Percentiles rank a stretch among this genome's conserved stretches.
These are phyloP conservation scores for Merodon equestris DNA, from an alignment of 2,888 invertebrate genomes.

Conservation along the genomic window DNA sequence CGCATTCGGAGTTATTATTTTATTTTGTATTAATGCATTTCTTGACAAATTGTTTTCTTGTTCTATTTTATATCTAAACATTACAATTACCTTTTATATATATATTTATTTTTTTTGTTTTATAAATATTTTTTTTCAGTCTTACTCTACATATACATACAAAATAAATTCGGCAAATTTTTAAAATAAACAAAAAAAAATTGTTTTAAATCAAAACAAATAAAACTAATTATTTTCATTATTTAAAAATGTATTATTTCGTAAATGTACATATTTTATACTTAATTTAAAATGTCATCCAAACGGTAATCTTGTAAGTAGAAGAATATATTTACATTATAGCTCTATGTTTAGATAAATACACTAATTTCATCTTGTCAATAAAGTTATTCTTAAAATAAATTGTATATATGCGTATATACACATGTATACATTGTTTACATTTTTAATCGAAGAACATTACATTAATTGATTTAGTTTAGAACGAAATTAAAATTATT, in stretches of 20 bases:
- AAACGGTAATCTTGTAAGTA: slow-evolving; percentile 57
- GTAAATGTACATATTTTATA: slow-evolving; percentile 47
- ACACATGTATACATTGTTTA: slow-evolving; percentile 24
- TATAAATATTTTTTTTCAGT: slow-evolving; percentile 66
- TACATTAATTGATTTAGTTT: too few relatives aligned
- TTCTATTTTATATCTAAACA: slow-evolving; percentile 45
- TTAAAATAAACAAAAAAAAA: slow-evolving; percentile 8
- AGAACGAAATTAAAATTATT: too few relatives aligned
- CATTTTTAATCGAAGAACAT: slow-evolving; percentile 12
- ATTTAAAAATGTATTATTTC: slow-evolving; percentile 41
- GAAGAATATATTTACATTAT: slow-evolving; percentile 67
- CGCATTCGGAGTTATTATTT: slow-evolving; percentile 17
- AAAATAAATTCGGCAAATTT: slow-evolving; percentile 65
- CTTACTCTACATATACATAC: slow-evolving; percentile 66
- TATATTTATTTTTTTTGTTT: slow-evolving; percentile 31
- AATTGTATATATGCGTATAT: slow-evolving; percentile 29
- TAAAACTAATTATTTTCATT: slow-evolving; percentile 26
- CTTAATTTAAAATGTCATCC: slow-evolving; percentile 29
- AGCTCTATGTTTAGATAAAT: slow-evolving; percentile 50
- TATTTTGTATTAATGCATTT: slow-evolving; percentile 26
- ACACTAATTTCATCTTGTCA: slow-evolving; percentile 31
- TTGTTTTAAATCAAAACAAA: slow-evolving; percentile 28
- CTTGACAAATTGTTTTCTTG: slow-evolving; percentile 38
- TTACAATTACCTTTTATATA: slow-evolving; percentile 37
- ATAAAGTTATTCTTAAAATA: slow-evolving; percentile 45